phyloP scores from a whole-genome alignment of 2,888 invertebrate genomes.

The Therioaphis trifolii region DNA sequence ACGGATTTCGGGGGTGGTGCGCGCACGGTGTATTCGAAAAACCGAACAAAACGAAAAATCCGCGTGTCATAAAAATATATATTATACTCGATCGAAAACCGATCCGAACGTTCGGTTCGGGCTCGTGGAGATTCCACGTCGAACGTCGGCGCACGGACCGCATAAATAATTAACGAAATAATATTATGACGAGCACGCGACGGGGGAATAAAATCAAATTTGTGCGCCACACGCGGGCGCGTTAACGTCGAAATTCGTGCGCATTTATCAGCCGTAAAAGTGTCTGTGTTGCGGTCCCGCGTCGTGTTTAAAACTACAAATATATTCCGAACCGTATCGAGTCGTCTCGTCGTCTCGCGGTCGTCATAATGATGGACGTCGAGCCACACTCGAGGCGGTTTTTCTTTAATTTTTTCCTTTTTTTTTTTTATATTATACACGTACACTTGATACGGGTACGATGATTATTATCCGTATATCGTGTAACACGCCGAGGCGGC shows the following conservation, averaged over 20 bases:
- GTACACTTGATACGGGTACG: too few species aligned
- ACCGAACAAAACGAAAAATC: too few species aligned
- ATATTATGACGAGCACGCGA: background rate
- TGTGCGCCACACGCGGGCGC: constrained; percentile 29
- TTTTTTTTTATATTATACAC: too few species aligned
- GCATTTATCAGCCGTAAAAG: too few species aligned
- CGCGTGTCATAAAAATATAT: too few species aligned
- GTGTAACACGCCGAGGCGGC: too few species aligned
- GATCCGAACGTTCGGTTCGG: background rate
- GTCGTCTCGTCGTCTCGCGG: constrained; percentile 37
- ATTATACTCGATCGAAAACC: too few species aligned
- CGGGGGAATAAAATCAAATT: constrained; percentile 27
- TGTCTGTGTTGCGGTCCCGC: constrained; percentile 14
- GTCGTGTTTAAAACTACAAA: constrained; percentile 36
- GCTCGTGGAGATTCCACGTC: background rate
- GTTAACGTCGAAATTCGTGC: constrained; percentile 35
- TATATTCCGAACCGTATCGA: constrained; percentile 33
- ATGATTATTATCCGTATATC: too few species aligned
- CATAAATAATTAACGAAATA: constrained; percentile 40
- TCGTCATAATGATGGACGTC: constrained; percentile 45
- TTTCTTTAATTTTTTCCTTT: background rate
- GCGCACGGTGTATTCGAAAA: too few species aligned
- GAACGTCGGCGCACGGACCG: constrained; percentile 15
- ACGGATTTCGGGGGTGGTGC: too few species aligned
- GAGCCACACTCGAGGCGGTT: background rate